These are phyloP conservation scores for Acleris cristana DNA, from an alignment of 2,888 invertebrate genomes.

Conservation along the genomic window DNA sequence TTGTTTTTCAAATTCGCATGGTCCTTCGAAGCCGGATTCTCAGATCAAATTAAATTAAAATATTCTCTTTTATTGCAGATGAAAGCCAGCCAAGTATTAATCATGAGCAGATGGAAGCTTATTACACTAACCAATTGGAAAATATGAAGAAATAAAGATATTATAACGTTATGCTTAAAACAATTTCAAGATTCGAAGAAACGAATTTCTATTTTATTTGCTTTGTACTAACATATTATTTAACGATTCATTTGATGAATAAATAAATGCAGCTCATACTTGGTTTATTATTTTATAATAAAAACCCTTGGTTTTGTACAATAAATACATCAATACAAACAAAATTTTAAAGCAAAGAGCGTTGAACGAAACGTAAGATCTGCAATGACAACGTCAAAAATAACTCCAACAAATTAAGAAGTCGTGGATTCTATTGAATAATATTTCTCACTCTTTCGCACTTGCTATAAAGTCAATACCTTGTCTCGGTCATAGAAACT, in stretches of 20 bases:
- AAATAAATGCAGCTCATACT: background rate
- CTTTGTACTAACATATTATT: slow-evolving; percentile 15
- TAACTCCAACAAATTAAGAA: slow-evolving; percentile 41
- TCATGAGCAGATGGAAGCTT: slow-evolving; percentile 52
- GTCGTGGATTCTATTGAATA: background rate
- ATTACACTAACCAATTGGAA: slow-evolving; percentile 55
- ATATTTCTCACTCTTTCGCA: slow-evolving; percentile 36
- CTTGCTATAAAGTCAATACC: slow-evolving; percentile 3
- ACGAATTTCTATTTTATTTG: background rate
- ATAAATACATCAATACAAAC: too few species aligned
- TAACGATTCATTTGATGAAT: background rate
- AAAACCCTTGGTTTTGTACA: too few species aligned
- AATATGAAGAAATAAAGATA: slow-evolving; percentile 54
- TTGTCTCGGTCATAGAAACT: slow-evolving; percentile 33
- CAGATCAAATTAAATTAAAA: too few species aligned
- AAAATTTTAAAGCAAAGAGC: slow-evolving; percentile 1
- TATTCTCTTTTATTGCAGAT: slow-evolving; percentile 44
- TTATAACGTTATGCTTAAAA: background rate
- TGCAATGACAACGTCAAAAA: slow-evolving; percentile 42
- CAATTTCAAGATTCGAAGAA: too few species aligned
- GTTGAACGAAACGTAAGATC: slow-evolving; percentile 34
- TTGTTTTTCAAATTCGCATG: background rate
- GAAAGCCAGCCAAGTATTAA: slow-evolving; percentile 46
- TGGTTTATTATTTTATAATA: background rate
- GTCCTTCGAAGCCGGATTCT: slow-evolving; percentile 10